Conservation (phyloP, 2,113 vertebrate genomes). For the Gnathonemus echidnorhynchus region DNA sequence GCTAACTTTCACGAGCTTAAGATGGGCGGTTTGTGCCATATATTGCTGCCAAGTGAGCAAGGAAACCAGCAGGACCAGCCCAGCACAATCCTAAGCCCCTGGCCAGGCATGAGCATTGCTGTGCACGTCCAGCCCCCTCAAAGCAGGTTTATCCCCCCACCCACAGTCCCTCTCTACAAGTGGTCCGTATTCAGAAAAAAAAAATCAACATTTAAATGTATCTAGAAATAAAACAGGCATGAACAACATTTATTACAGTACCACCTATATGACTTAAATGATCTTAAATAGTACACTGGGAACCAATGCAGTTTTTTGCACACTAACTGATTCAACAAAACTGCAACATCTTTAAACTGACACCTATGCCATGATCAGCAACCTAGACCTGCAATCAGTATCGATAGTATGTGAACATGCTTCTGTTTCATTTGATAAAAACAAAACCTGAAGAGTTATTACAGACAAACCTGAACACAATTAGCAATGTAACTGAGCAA, state of each 20-base stretch:
- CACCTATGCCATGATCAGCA: not conserved
- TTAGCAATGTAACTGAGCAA: slow-evolving; percentile 9
- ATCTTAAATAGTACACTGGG: not conserved
- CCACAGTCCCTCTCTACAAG: not conserved
- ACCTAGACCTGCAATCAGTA: not conserved
- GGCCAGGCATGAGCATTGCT: not conserved
- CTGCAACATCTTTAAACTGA: not conserved
- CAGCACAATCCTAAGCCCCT: not conserved
- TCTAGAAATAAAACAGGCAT: not conserved
- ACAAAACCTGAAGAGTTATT: not conserved
- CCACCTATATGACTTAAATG: not conserved
- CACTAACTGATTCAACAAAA: not conserved
- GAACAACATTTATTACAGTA: not conserved
- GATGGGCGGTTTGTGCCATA: not conserved
- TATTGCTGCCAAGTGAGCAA: not conserved
- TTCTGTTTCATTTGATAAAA: not conserved
- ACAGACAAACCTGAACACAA: slow-evolving; percentile 5
- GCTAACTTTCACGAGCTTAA: not conserved
- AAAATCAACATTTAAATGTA: not conserved
- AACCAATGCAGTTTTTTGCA: not conserved
- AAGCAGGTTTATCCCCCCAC: not conserved
- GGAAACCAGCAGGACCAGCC: not conserved
- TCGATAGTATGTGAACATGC: not conserved
- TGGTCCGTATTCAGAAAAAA: not conserved
- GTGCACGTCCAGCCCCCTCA: not conserved